Evolutionary conservation across 2,888 invertebrate genomes (phyloP), one percentile per base, ranked within the genome.

Genomic region (Mesochorus sp.): DNA sequence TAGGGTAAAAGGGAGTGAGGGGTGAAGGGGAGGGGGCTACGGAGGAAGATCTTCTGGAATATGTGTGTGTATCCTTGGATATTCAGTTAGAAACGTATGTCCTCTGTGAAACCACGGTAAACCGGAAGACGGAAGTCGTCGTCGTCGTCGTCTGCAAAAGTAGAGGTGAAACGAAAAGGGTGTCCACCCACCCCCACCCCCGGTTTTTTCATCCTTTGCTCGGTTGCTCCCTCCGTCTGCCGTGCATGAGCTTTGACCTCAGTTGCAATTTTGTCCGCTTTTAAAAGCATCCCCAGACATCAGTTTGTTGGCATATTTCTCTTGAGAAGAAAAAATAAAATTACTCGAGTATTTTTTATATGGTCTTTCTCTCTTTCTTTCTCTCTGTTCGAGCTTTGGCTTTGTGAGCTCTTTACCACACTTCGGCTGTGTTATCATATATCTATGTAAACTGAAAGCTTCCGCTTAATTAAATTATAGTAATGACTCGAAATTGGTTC

Each of bases 71-170:
- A 34, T 17, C 42, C 21, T 21, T 24, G 44, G 12, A 17, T 10
- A 31, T n/a, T 19, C 19, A 55, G 59, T 21, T n/a, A 34, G 17
- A 59, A 68, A 59, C 61, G 61, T 75, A 68, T 47, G 67, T 57
- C 57, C 34, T 39, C 31, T 62, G 67, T 47, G 37, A 61, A 75
- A 67, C 47, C 53, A 14, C 67, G 68, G 67, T 61, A 62, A 75
- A 68, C 44, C 61, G 53, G 74, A 68, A 61, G 34, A 53, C 53
- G 61, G 42, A 28, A 68, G 61, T 59, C 42, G 44, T 67, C 59
- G 59, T 67, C 67, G 67, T 74, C 51, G 59, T 12, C 49, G 49
- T 57, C 31, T 28, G 42, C 19, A 44, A 51, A 42, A 17, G 49
- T 26, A 39, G 49, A 67, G 67, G 55, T 42, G 42, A 55, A 67